Base-by-base conservation (phyloP, 2,797 vertebrate genomes). In the Melanogrammus aeglefinus region DNA sequence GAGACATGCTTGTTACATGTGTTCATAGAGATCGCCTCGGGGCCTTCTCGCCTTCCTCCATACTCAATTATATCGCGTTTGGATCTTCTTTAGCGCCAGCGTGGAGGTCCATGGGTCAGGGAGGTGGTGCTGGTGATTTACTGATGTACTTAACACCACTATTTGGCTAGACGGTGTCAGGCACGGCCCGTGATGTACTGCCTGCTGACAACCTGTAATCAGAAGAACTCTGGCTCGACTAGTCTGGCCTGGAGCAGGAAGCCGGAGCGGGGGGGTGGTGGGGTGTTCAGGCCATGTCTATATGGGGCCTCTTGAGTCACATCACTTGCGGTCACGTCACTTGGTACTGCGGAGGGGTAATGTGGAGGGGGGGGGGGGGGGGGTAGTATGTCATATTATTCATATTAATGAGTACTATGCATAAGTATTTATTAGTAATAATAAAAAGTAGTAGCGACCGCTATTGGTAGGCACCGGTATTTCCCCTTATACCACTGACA, bases 81-180 rank as follows among this genome's bases (percentile, higher is more conserved):
- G 78, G 74, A 76, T 84, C 78, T 85, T 71, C 81, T 57, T 79
- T 81, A 82, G 85, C 77, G 63, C 82, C 85, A 88, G 79, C 80
- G 6, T 66, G 6, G 27, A 76, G 73, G 79, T 73, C 79, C 47
- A 72, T 6, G 39, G 78, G 84, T 84, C 76, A 47, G 38, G 18
- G 27, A 76, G 73, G 75, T 57, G 71, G 69, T 44, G 72, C 39
- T 39, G 71, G 41, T 77, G 81, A 83, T 82, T 87, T 83, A 79
- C 1, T 13, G 9, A 75, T 38, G 72, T 74, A 72, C 78, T 79
- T 78, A 81, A 74, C 76, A 72, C 71, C 39, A 76, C 47, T 33
- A 31, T 74, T 16, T 13, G 29, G 72, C 41, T 5, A 38, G 75
- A 29, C 12, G 35, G 21, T 18, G 35, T 1, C 38, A 39, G 5